Evolutionary conservation across 2,113 vertebrate genomes (phyloP).

Genomic region (Notiomystis cincta): DNA sequence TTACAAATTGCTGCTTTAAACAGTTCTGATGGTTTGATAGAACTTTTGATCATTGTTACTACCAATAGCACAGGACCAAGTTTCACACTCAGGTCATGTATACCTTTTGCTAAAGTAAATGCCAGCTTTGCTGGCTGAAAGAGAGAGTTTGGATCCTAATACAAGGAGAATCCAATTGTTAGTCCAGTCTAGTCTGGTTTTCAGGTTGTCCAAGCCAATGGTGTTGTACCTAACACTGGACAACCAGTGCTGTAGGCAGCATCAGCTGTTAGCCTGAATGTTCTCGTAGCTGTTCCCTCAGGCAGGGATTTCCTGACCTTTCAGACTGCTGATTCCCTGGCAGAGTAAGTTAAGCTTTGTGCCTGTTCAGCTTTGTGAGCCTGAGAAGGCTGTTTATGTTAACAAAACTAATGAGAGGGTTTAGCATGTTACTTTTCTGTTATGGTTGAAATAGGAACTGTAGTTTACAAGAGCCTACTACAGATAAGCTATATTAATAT

Average conservation of each 20-base stretch:
- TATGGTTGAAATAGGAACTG: not conserved
- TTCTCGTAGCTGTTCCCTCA: not conserved
- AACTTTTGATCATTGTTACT: not conserved
- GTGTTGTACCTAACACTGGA: not conserved
- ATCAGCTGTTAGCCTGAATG: not conserved
- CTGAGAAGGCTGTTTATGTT: not conserved
- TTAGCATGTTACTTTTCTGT: not conserved
- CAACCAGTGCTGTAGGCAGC: not conserved
- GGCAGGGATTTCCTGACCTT: not conserved
- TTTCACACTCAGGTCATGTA: not conserved
- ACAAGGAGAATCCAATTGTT: not conserved
- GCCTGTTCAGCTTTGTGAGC: not conserved
- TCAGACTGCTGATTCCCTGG: not conserved
- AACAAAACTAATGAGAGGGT: not conserved
- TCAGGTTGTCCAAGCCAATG: not conserved
- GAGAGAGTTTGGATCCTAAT: not conserved
- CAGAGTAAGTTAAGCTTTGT: not conserved
- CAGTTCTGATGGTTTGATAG: not conserved
- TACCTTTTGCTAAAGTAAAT: not conserved
- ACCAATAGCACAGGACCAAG: not conserved
- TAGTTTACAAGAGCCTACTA: not conserved
- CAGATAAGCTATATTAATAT: not conserved
- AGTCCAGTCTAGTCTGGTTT: not conserved
- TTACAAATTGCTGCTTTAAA: not conserved
- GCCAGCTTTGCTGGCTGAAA: not conserved